Conservation (phyloP, 2,888 invertebrate species). For the Alviniconcha strummeri region DNA sequence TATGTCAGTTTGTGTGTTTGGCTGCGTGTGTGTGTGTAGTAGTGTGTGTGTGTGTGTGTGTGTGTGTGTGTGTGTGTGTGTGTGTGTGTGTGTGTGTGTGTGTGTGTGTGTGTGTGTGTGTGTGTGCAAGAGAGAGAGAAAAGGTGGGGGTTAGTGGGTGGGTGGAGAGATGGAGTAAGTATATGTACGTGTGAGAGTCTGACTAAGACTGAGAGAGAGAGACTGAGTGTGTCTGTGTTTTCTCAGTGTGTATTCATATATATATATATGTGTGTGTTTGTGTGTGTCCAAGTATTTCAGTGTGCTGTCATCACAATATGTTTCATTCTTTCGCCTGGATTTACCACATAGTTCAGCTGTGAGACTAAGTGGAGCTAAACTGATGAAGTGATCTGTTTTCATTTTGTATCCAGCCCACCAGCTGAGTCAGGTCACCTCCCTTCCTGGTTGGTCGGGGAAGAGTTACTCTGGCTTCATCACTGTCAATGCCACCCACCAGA, state of each 20-base stretch:
- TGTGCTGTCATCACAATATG: too few species aligned
- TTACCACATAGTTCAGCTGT: background rate
- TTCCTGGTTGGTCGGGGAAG: conserved; percentile 75
- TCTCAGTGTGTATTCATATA: too few species aligned
- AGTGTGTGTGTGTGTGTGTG: background rate
- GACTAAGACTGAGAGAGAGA: conserved; percentile 10
- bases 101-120: background rate
- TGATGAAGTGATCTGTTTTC: background rate
- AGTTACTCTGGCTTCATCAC: conserved; percentile 89
- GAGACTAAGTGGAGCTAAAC: background rate
- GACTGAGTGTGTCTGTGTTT: background rate
- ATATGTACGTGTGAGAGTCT: conserved; percentile 15
- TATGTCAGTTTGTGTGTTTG: background rate
- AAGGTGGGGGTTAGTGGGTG: background rate
- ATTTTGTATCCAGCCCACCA: conserved; percentile 75
- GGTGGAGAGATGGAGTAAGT: conserved; percentile 27
- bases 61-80: background rate
- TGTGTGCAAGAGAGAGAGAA: background rate
- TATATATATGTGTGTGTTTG: background rate
- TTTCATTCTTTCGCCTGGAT: too few species aligned
- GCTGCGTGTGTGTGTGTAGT: background rate
- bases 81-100: background rate
- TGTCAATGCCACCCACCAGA: conserved; percentile 84
- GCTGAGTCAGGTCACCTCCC: conserved; percentile 63
- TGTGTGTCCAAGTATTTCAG: background rate